phyloP scores from a whole-genome alignment of 1,140 invertebrate species.

The Radopholus similis region DNA sequence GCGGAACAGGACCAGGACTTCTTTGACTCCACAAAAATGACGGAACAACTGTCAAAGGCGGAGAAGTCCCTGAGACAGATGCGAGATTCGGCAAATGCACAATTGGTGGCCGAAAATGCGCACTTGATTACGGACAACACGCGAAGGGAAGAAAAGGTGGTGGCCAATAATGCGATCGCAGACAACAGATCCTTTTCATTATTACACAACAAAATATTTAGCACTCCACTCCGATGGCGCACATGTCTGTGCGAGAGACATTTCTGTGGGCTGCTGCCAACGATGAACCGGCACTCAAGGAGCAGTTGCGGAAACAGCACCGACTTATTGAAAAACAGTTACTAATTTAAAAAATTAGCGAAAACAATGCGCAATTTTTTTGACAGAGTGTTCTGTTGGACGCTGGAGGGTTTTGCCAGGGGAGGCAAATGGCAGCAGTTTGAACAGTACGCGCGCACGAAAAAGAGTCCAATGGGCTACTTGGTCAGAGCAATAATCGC shows the following conservation, averaged over 20 bases:
- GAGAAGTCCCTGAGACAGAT: conserved; percentile 24
- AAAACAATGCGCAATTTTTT: no score
- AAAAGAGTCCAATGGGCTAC: conserved; percentile 25
- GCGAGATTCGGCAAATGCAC: conserved; percentile 16
- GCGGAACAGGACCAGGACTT: conserved; percentile 17
- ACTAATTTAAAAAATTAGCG: neutral
- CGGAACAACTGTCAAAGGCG: conserved; percentile 12
- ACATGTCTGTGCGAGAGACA: conserved; percentile 20
- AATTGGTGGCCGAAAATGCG: conserved; percentile 15
- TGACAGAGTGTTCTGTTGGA: conserved; percentile 20
- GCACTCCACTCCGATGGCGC: conserved; percentile 11
- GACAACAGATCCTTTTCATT: neutral
- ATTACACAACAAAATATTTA: neutral
- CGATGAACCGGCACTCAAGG: conserved; percentile 14
- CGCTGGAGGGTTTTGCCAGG: conserved; percentile 18
- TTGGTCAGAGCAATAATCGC: conserved; percentile 1
- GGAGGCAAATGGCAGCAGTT: conserved; percentile 28
- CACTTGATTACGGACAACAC: conserved; percentile 23
- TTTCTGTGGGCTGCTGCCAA: conserved; percentile 30
- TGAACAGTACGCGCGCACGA: conserved; percentile 24
- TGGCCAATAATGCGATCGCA: neutral
- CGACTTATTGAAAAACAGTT: conserved; percentile 28
- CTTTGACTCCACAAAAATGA: conserved; percentile 16
- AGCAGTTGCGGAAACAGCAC: conserved; percentile 25
- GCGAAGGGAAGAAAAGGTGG: conserved; percentile 23